Conservation (phyloP, 2,888 invertebrate genomes). For the Pristionchus entomophagus region DNA sequence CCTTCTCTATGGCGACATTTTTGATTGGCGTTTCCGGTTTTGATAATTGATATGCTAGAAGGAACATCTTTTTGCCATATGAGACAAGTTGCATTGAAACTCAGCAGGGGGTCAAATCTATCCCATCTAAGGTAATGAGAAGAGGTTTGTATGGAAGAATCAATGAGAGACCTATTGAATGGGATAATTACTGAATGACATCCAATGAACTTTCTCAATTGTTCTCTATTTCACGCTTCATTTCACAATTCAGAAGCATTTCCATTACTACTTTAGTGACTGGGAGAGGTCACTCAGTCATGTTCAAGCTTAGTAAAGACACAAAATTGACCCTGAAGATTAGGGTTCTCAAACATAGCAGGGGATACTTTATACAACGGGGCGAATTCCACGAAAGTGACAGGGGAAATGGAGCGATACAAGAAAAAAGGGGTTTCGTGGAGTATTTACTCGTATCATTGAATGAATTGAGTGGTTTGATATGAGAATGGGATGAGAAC, state of each 20-base stretch:
- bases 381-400: neutral
- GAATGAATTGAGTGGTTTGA: conserved; percentile 23
- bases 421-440: too few species aligned
- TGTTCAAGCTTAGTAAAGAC: neutral
- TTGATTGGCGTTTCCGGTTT: conserved; percentile 17
- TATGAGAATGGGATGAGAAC: neutral
- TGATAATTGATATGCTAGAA: neutral
- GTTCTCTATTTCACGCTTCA: conserved; percentile 9
- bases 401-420: neutral
- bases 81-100: neutral
- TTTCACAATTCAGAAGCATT: neutral
- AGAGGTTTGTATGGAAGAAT: neutral
- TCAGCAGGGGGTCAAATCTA: conserved; percentile 15
- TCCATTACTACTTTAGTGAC: neutral
- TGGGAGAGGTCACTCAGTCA: neutral
- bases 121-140: conserved; percentile 24
- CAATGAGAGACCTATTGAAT: neutral
- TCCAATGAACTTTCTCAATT: conserved; percentile 26
- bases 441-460: neutral
- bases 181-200: conserved; percentile 13
- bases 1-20: conserved; percentile 4
- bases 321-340: conserved; percentile 1
- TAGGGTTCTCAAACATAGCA: neutral
- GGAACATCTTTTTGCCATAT: conserved; percentile 13
- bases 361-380: neutral